Evolutionary conservation across 1,140 invertebrate species (phyloP).

Genomic region (Aphaenogaster floridana): DNA sequence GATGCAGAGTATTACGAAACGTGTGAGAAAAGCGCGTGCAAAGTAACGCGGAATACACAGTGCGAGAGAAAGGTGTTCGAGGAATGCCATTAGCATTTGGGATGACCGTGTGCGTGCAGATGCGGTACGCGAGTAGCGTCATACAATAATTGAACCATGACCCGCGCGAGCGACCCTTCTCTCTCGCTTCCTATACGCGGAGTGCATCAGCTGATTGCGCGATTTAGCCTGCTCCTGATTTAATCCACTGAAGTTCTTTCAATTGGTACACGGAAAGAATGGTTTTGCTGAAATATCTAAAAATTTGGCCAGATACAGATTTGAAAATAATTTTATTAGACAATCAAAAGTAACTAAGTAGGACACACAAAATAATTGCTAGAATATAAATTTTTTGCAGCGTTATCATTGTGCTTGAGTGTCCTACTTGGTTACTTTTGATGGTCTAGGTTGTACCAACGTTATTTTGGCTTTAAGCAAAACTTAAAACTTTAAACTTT

Average conservation of each 20-base stretch:
- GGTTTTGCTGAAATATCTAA: too few species aligned
- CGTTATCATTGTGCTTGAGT: too few species aligned
- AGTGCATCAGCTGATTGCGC: constrained; percentile 42
- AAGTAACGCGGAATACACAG: constrained; percentile 35
- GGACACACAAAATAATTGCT: too few species aligned
- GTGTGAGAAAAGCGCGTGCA: constrained; percentile 39
- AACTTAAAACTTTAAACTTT: too few species aligned
- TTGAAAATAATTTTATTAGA: too few species aligned
- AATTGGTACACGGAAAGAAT: too few species aligned
- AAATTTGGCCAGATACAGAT: too few species aligned
- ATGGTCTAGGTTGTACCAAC: too few species aligned
- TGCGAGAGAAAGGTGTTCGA: constrained; percentile 44
- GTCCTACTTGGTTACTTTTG: too few species aligned
- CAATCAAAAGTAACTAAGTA: too few species aligned
- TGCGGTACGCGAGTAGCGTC: constrained; percentile 4
- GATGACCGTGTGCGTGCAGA: constrained; percentile 41
- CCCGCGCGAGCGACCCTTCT: constrained; percentile 35
- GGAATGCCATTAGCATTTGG: constrained; percentile 57
- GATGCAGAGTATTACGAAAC: constrained; percentile 37
- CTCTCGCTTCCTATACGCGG: constrained; percentile 41
- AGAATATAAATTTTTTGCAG: too few species aligned
- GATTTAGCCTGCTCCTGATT: background rate
- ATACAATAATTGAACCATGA: constrained; percentile 60
- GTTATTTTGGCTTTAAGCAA: too few species aligned
- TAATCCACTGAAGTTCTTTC: background rate